These are phyloP conservation scores for Lacerta agilis DNA, from an alignment of 2,797 vertebrate species.

Conservation along the genomic window DNA sequence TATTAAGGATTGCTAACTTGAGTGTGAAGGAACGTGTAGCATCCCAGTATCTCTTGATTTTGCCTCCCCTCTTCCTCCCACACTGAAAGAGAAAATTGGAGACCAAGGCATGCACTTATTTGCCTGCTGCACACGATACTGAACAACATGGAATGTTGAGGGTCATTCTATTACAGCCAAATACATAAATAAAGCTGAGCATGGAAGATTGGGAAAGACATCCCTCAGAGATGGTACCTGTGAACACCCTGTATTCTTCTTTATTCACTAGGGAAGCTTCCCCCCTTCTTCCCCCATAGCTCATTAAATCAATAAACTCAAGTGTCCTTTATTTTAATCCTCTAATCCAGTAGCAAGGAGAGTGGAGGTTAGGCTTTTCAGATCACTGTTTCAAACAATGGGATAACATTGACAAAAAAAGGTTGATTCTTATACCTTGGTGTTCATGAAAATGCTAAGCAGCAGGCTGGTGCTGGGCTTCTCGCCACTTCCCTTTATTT, in stretches of 20 bases:
- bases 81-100: conserved; percentile 58
- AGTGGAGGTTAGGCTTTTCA: conserved; percentile 68
- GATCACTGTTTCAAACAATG: conserved; percentile 77
- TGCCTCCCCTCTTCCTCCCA: conserved; percentile 45
- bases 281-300: conserved; percentile 46
- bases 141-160: conserved; percentile 58
- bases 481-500: conserved; percentile 56
- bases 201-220: conserved; percentile 21
- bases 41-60: conserved; percentile 49
- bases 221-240: conserved; percentile 53
- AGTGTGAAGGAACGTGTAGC: background rate
- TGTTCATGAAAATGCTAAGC: conserved; percentile 79
- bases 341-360: conserved; percentile 66
- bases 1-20: conserved; percentile 27
- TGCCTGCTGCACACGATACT: conserved; percentile 55
- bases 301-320: conserved; percentile 81
- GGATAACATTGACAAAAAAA: conserved; percentile 73
- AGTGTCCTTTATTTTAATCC: conserved; percentile 79
- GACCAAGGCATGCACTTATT: conserved; percentile 66
- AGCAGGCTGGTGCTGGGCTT: conserved; percentile 76
- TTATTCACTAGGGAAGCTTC: conserved; percentile 56
- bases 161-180: conserved; percentile 62
- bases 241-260: conserved; percentile 41
- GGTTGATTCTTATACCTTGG: conserved; percentile 78
- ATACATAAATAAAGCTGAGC: conserved; percentile 54